Percentiles rank a stretch among this genome's conserved stretches.
These are phyloP conservation scores for Chloropsis hardwickii DNA, from an alignment of 2,113 vertebrate genomes.

Conservation along the genomic window DNA sequence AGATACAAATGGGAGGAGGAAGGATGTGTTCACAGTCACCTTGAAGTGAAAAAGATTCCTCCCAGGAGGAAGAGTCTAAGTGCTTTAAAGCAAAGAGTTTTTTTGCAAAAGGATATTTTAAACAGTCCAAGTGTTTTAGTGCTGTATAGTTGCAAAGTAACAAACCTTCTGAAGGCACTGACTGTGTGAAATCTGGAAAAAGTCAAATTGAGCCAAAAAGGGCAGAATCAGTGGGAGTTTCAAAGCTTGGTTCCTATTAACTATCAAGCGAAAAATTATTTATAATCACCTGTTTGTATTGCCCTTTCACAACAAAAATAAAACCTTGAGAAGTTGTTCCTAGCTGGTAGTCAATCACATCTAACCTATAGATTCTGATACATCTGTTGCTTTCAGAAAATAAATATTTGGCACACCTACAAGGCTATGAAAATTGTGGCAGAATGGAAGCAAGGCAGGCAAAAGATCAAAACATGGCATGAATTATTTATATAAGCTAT, in stretches of 20 bases:
- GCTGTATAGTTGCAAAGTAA: not conserved
- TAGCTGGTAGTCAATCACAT: not conserved
- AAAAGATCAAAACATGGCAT: not conserved
- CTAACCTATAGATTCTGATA: not conserved
- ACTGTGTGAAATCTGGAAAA: not conserved
- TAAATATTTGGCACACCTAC: not conserved
- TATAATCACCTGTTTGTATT: not conserved
- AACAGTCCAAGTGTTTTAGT: not conserved
- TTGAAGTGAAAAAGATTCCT: not conserved
- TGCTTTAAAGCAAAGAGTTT: not conserved
- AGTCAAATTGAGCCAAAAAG: not conserved
- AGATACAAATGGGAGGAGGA: not conserved
- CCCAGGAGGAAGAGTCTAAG: not conserved
- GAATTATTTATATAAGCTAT: not conserved
- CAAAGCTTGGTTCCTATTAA: not conserved
- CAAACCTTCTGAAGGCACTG: not conserved
- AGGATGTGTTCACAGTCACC: not conserved
- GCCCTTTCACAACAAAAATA: not conserved
- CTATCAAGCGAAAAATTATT: not conserved
- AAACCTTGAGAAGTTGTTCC: not conserved
- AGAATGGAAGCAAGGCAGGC: not conserved
- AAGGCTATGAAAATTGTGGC: not conserved
- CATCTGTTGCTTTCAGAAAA: not conserved
- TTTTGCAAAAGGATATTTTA: not conserved
- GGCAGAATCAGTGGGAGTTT: not conserved